These are phyloP conservation scores for Conus canariensis DNA, from an alignment of 2,888 invertebrate genomes.

Conservation along the genomic window DNA sequence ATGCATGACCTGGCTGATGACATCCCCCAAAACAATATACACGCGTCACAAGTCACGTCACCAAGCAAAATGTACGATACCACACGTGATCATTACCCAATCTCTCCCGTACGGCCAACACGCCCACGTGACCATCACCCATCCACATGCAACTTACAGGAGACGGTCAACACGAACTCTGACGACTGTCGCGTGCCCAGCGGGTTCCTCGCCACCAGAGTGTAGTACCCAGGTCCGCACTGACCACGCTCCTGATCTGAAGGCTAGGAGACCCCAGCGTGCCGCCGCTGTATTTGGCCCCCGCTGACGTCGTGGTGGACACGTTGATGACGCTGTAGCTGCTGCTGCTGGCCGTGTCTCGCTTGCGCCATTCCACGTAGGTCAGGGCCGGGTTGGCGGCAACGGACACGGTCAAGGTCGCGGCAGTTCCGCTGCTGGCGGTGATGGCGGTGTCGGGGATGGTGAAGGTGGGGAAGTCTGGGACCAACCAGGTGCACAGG, in stretches of 20 bases:
- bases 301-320: neutral
- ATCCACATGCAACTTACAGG: neutral
- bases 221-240: conserved; percentile 52
- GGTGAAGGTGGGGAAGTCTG: conserved; percentile 43
- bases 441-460: neutral
- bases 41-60: no score
- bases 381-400: conserved; percentile 43
- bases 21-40: no score
- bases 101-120: no score
- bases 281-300: conserved; percentile 50
- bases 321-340: neutral
- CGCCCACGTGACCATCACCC: neutral
- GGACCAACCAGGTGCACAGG: neutral
- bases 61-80: no score
- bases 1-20: no score
- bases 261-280: conserved; percentile 47
- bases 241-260: conserved; percentile 46
- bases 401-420: conserved; percentile 36
- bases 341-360: neutral
- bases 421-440: conserved; percentile 18
- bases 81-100: no score
- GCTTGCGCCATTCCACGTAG: conserved; percentile 39
- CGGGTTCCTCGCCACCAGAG: conserved; percentile 51
- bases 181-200: conserved; percentile 35
- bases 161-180: conserved; percentile 34